Evolutionary conservation across 2,888 invertebrate species (phyloP).

Genomic region (Callyntrura sp.): DNA sequence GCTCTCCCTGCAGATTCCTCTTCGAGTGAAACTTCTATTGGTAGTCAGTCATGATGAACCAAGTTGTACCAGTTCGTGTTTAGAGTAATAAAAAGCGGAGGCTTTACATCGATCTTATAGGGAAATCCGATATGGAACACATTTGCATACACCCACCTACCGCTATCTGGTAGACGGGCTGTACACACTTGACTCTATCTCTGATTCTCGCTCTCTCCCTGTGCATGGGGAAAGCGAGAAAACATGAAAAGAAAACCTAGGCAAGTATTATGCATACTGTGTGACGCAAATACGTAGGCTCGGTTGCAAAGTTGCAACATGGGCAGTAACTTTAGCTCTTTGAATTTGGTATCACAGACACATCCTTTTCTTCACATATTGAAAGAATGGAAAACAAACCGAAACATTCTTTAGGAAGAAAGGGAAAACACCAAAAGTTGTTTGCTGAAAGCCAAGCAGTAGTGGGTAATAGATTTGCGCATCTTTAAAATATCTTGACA

Average conservation of each 20-base stretch:
- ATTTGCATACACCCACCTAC: too few species aligned
- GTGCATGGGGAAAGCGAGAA: neutral
- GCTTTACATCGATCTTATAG: too few species aligned
- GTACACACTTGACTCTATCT: too few species aligned
- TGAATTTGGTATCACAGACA: too few species aligned
- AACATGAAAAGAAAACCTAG: neutral
- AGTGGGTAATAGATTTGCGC: neutral
- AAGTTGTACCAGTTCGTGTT: neutral
- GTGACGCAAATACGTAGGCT: neutral
- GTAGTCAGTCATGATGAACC: neutral
- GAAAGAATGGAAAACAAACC: neutral
- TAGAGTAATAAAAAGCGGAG: too few species aligned
- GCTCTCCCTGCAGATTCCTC: too few species aligned
- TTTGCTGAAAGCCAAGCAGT: constrained; percentile 1
- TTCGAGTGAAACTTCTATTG: too few species aligned
- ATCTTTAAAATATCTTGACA: constrained; percentile 6
- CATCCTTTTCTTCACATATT: too few species aligned
- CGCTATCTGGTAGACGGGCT: too few species aligned
- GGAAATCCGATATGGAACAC: neutral
- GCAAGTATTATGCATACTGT: neutral
- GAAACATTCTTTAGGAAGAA: neutral
- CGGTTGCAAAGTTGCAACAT: too few species aligned
- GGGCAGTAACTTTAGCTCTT: too few species aligned
- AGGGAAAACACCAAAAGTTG: neutral
- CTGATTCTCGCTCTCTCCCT: too few species aligned